Conservation (phyloP, 37 sponge, comb jelly and placozoan genomes). For the Diacarnus erythraeanus region DNA sequence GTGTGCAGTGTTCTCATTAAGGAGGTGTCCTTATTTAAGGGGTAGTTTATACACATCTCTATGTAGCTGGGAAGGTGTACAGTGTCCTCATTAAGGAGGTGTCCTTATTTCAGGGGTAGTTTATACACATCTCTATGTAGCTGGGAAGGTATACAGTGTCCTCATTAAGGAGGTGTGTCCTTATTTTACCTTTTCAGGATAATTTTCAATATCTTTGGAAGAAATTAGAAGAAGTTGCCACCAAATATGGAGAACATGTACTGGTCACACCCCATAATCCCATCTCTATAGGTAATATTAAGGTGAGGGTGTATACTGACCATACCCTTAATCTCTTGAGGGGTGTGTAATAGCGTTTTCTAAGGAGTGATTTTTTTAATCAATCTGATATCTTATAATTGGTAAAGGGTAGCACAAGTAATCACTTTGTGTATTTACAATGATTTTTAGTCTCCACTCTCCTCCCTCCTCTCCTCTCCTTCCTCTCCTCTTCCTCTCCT, state of each 20-base stretch:
- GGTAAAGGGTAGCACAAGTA: not conserved
- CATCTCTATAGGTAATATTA: slow-evolving; percentile 85
- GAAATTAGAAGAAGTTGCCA: slow-evolving; percentile 61
- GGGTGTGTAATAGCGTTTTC: too few relatives aligned
- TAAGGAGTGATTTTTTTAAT: too few relatives aligned
- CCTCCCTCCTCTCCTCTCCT: slow-evolving; percentile 16
- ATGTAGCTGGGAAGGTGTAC: too few relatives aligned
- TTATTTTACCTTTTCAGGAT: slow-evolving; percentile 32
- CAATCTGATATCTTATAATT: too few relatives aligned
- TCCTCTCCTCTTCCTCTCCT: slow-evolving; percentile 41
- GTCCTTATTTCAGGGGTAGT: too few relatives aligned
- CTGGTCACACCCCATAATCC: slow-evolving; percentile 84
- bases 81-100: too few relatives aligned
- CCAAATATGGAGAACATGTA: slow-evolving; percentile 70
- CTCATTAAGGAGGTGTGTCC: not conserved
- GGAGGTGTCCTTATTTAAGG: not conserved
- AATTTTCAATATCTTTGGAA: slow-evolving; percentile 65
- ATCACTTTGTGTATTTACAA: too few relatives aligned
- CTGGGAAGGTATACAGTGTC: too few relatives aligned
- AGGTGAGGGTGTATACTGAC: not conserved
- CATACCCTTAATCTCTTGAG: too few relatives aligned
- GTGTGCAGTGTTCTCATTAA: not conserved
- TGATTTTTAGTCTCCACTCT: too few relatives aligned
- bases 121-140: too few relatives aligned
- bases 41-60: not conserved